Percentiles rank a stretch among this genome's conserved stretches.
Evolutionary conservation across 2,797 vertebrate species (phyloP).

Genomic region (Hydrophis major): DNA sequence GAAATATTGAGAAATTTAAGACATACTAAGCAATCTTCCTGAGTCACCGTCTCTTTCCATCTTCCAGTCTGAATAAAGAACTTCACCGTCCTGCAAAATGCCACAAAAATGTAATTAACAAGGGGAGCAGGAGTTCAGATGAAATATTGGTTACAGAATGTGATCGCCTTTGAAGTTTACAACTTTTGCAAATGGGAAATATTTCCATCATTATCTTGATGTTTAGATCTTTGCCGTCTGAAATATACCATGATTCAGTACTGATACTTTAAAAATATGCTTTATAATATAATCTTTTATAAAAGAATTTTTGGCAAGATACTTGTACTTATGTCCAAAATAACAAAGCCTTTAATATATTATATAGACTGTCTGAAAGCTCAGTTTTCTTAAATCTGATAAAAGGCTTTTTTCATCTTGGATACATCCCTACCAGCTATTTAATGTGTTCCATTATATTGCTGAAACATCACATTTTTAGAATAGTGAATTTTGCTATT

Average conservation of each 20-base stretch:
- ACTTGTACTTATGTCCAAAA: background rate
- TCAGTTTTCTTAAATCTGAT: background rate
- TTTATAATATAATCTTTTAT: background rate
- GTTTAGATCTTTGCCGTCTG: conserved; percentile 13
- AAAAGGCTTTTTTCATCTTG: background rate
- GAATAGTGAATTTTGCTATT: background rate
- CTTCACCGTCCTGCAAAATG: conserved; percentile 83
- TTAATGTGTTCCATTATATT: background rate
- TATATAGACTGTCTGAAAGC: background rate
- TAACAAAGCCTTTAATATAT: background rate
- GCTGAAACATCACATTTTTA: background rate
- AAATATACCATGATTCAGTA: background rate
- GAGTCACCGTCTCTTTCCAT: conserved; percentile 76
- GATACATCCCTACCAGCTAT: background rate
- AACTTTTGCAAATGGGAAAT: conserved; percentile 6
- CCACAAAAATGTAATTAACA: conserved; percentile 42
- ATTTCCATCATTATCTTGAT: background rate
- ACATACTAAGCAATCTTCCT: conserved; percentile 79
- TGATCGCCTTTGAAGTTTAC: conserved; percentile 6
- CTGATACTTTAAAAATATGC: background rate
- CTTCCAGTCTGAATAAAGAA: conserved; percentile 88
- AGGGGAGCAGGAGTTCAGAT: background rate
- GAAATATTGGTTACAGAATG: background rate
- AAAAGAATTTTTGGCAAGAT: conserved; percentile 4
- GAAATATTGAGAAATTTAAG: background rate